Conservation (phyloP, 64 coral and sea anemone genomes). For the Anthopleura sola region DNA sequence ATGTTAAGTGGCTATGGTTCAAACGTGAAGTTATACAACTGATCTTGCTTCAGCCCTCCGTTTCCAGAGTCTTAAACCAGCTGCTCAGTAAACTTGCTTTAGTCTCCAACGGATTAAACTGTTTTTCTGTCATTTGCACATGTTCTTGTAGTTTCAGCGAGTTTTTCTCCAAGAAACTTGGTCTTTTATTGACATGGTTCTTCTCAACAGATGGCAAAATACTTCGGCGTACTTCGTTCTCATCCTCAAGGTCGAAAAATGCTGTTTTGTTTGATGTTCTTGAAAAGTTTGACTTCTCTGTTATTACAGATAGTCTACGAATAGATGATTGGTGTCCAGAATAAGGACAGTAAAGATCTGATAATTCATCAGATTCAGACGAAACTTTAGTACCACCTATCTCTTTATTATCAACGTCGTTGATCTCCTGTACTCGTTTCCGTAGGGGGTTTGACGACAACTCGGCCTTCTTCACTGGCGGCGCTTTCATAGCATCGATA, state of each 20-base stretch:
- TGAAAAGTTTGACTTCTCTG: constrained; percentile 15
- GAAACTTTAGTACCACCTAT: neutral
- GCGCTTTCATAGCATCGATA: neutral
- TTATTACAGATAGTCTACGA: constrained; percentile 8
- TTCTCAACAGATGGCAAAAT: neutral
- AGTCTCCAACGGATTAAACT: constrained; percentile 9
- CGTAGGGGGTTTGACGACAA: neutral
- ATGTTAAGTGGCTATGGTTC: no score
- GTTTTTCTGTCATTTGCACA: neutral
- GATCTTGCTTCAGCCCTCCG: neutral
- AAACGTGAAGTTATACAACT: no score
- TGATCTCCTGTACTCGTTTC: neutral
- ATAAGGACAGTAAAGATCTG: neutral
- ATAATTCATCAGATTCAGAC: neutral
- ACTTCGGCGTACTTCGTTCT: neutral
- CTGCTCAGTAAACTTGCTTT: constrained; percentile 18
- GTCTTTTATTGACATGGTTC: neutral
- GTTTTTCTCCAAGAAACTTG: neutral
- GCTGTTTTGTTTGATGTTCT: neutral
- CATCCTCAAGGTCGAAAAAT: neutral
- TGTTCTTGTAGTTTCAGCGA: constrained; percentile 20
- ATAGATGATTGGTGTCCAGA: neutral
- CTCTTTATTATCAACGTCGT: neutral
- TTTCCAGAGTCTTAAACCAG: constrained; percentile 24
- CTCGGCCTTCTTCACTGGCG: neutral